A percentile compares a stretch with the other conserved stretches of the same genome.
These are phyloP conservation scores for Bergia sp. DNA, from an alignment of 92 coral and sea anemone genomes.

Conservation along the genomic window DNA sequence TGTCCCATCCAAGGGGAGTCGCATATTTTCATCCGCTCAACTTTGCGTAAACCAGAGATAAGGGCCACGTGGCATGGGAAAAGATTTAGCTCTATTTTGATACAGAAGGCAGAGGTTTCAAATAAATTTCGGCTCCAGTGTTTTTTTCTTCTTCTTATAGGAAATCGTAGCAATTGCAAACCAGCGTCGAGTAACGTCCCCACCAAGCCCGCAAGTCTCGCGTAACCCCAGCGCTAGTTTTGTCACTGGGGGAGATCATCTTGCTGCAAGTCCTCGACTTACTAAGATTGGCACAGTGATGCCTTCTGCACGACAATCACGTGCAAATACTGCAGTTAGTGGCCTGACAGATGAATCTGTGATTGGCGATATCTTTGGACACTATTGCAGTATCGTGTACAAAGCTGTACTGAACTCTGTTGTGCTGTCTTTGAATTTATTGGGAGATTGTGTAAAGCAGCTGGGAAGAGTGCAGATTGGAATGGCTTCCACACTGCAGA, in stretches of 20 bases:
- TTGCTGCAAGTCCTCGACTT: conserved; percentile 64
- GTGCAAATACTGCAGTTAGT: conserved; percentile 89
- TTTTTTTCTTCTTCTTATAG: conserved; percentile 47
- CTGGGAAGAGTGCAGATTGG: conserved; percentile 81
- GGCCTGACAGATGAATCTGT: conserved; percentile 97
- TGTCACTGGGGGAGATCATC: conserved; percentile 61
- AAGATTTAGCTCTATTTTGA: no score
- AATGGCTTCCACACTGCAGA: conserved; percentile 56
- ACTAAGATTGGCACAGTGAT: conserved; percentile 80
- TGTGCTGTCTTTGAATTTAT: conserved; percentile 70
- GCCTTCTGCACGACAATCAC: conserved; percentile 77
- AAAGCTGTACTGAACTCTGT: conserved; percentile 78
- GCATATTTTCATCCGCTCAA: no score
- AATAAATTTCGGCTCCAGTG: no score
- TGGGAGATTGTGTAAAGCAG: conserved; percentile 92
- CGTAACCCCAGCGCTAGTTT: conserved; percentile 80
- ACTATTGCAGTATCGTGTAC: conserved; percentile 91
- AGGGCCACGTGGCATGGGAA: no score
- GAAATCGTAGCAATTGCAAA: conserved; percentile 87
- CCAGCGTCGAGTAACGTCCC: conserved; percentile 89
- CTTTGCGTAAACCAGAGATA: no score
- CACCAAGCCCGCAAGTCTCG: conserved; percentile 79
- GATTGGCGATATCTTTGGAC: conserved; percentile 94
- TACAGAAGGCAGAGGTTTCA: no score
- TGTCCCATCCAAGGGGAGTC: no score